Conservation (phyloP, 1,140 invertebrate genomes). For the Sycophaga agraensis region DNA sequence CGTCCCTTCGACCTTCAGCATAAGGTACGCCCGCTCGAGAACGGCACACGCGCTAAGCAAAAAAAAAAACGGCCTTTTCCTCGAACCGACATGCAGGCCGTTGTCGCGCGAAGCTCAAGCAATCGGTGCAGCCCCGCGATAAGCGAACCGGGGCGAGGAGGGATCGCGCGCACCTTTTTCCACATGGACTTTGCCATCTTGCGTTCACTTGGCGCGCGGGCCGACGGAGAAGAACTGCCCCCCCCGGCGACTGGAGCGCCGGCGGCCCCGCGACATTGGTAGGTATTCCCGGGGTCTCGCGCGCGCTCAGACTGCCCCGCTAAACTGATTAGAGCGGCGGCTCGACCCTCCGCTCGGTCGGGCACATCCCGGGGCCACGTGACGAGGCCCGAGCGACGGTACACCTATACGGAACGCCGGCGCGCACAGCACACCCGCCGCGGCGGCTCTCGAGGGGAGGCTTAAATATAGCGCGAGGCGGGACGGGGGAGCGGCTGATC, state of each 20-base stretch:
- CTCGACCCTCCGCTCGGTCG: not conserved
- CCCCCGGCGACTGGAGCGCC: not conserved
- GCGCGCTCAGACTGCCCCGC: slow-evolving; percentile 1
- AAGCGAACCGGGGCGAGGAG: too few relatives aligned
- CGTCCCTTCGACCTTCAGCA: too few relatives aligned
- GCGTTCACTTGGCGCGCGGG: not conserved
- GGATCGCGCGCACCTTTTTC: slow-evolving; percentile 41
- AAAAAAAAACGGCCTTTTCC: too few relatives aligned
- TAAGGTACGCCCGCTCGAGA: too few relatives aligned
- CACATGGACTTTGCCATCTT: slow-evolving; percentile 39
- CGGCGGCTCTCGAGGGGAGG: too few relatives aligned
- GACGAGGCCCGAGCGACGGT: too few relatives aligned
- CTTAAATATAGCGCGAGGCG: not conserved
- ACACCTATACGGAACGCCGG: not conserved
- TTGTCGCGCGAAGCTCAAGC: too few relatives aligned
- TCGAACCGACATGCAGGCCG: too few relatives aligned
- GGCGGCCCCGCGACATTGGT: not conserved
- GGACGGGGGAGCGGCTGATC: too few relatives aligned
- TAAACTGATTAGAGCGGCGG: slow-evolving; percentile 40
- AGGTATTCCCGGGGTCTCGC: slow-evolving; percentile 35
- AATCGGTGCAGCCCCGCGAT: too few relatives aligned
- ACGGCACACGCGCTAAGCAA: too few relatives aligned
- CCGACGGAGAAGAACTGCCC: not conserved
- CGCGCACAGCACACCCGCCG: not conserved
- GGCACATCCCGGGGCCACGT: too few relatives aligned